These are phyloP conservation scores for Tricholaema leucomelas DNA, from an alignment of 2,113 vertebrate species.

Conservation along the genomic window DNA sequence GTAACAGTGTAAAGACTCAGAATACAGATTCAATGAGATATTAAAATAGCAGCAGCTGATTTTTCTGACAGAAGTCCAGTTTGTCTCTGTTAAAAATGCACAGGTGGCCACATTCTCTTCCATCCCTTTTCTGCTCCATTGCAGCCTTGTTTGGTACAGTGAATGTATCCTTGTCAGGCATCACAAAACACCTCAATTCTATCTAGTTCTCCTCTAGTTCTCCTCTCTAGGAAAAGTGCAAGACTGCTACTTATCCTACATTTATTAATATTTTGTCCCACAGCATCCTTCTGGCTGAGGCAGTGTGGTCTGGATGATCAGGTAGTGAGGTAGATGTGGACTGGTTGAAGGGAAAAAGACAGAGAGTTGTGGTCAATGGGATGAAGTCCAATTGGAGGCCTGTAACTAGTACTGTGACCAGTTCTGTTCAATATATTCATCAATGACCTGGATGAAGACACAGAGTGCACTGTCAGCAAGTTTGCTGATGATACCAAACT, in stretches of 20 bases:
- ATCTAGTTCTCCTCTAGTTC: background rate
- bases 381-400: too few relatives aligned
- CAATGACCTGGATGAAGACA: too few relatives aligned
- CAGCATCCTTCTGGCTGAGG: too few relatives aligned
- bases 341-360: too few relatives aligned
- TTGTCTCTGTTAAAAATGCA: background rate
- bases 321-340: too few relatives aligned
- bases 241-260: background rate
- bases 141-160: background rate
- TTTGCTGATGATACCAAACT: too few relatives aligned
- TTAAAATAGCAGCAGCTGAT: background rate
- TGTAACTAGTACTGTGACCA: too few relatives aligned
- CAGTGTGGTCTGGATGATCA: too few relatives aligned
- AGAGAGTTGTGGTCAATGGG: too few relatives aligned
- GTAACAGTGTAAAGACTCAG: background rate
- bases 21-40: background rate
- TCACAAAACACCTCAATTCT: background rate
- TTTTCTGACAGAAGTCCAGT: background rate
- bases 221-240: background rate
- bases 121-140: background rate
- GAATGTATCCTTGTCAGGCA: background rate
- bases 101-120: background rate
- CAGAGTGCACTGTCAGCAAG: too few relatives aligned
- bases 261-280: background rate
- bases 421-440: too few relatives aligned